phyloP scores from a whole-genome alignment of 2,113 vertebrate genomes.

The Neolamprologus caudopunctatus region DNA sequence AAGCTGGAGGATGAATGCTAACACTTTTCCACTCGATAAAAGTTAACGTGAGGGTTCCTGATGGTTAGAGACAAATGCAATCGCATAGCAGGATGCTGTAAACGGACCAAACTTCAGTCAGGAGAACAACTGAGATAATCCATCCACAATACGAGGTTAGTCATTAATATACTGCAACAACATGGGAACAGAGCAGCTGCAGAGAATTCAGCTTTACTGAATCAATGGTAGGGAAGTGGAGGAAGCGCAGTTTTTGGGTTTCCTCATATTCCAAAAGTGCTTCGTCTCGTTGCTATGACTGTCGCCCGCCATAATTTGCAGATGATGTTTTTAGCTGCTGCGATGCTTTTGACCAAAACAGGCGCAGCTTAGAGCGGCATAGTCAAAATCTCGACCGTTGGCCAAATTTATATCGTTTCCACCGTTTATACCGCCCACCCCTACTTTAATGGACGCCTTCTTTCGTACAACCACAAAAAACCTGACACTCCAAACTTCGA shows the following conservation, averaged over 20 bases:
- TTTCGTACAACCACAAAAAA: not conserved
- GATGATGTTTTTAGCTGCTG: not conserved
- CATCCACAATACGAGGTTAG: not conserved
- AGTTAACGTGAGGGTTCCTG: fast-evolving
- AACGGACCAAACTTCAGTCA: fast-evolving
- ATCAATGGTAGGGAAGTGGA: fast-evolving
- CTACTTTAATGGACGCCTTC: not conserved
- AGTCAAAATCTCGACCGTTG: not conserved
- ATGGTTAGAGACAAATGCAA: fast-evolving
- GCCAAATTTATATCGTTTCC: not conserved
- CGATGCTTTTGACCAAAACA: not conserved
- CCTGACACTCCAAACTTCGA: not conserved
- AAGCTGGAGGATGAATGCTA: fast-evolving
- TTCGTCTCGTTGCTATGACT: fast-evolving
- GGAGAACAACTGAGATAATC: fast-evolving
- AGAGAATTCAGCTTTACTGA: fast-evolving
- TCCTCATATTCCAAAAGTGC: not conserved
- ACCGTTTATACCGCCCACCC: fast-evolving
- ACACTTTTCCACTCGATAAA: fast-evolving
- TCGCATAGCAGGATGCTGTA: fast-evolving
- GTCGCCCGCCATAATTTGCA: fast-evolving
- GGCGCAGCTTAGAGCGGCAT: not conserved
- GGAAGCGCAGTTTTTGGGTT: not conserved
- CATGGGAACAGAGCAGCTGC: not conserved
- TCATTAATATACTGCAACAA: fast-evolving